Evolutionary conservation across 1,140 invertebrate species (phyloP).

Genomic region (Pteromalus puparum): DNA sequence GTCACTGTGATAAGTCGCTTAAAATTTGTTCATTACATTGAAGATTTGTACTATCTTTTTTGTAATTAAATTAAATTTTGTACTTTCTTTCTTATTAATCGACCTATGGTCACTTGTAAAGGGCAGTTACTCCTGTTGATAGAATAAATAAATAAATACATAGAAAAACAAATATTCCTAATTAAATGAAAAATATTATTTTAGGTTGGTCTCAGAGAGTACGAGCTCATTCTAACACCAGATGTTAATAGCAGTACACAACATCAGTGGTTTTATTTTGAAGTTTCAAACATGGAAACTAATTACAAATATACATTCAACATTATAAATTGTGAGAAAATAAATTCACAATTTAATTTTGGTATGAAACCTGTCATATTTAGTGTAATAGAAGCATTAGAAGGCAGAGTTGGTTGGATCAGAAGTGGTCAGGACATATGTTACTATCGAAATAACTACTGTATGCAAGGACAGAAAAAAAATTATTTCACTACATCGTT

Average conservation of each 20-base stretch:
- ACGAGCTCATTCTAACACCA: conserved; percentile 90
- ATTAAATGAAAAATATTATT: conserved; percentile 52
- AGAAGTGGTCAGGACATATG: conserved; percentile 86
- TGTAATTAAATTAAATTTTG: too few species aligned
- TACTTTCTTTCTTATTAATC: too few species aligned
- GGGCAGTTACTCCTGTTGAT: too few species aligned
- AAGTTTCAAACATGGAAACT: conserved; percentile 88
- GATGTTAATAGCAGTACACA: conserved; percentile 89
- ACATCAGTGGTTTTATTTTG: conserved; percentile 96
- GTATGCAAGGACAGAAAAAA: conserved; percentile 76
- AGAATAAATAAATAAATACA: too few species aligned
- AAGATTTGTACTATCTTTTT: too few species aligned
- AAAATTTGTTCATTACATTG: too few species aligned
- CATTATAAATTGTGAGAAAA: conserved; percentile 93
- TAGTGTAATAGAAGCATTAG: conserved; percentile 84
- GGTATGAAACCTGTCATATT: conserved; percentile 96
- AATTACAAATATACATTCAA: conserved; percentile 88
- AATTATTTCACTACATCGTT: conserved; percentile 90
- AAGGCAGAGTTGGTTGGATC: conserved; percentile 83
- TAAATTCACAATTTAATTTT: conserved; percentile 92
- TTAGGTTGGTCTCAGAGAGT: conserved; percentile 84
- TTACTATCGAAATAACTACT: conserved; percentile 86
- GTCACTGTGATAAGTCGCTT: too few species aligned
- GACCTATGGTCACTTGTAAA: too few species aligned
- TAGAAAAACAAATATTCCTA: background rate